A percentile compares a stretch with the other conserved stretches of the same genome.
These are phyloP conservation scores for Garrulus glandarius DNA, from an alignment of 2,797 vertebrate species.

Conservation along the genomic window DNA sequence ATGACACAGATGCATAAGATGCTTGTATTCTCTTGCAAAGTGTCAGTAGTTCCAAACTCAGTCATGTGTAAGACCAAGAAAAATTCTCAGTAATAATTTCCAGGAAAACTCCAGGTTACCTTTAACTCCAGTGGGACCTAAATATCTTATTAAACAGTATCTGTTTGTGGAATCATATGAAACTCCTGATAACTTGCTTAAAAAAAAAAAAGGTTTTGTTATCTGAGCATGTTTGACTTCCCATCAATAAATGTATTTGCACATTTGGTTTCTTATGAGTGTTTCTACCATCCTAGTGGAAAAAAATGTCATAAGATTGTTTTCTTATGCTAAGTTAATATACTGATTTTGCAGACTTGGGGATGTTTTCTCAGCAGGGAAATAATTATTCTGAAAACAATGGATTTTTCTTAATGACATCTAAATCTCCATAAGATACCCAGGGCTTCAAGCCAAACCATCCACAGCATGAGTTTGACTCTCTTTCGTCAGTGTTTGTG, in stretches of 20 bases:
- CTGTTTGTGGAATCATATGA: not conserved
- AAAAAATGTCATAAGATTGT: not conserved
- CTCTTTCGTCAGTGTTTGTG: not conserved
- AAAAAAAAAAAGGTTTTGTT: not conserved
- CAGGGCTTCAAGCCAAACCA: slow-evolving; percentile 3
- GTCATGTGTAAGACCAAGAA: not conserved
- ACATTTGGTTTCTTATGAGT: slow-evolving; percentile 26
- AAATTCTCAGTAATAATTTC: not conserved
- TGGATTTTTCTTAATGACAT: not conserved
- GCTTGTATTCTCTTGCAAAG: not conserved
- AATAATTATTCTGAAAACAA: slow-evolving; percentile 22
- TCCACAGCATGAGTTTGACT: not conserved
- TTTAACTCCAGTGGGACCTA: not conserved
- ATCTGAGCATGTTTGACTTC: not conserved
- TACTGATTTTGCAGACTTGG: not conserved
- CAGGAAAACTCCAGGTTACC: not conserved
- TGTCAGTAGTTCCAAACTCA: not conserved
- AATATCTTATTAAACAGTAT: not conserved
- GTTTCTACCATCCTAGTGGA: not conserved
- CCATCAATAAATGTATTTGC: not conserved
- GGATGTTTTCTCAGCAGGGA: not conserved
- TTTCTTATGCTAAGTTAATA: slow-evolving; percentile 16
- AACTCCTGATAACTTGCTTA: not conserved
- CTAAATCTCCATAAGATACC: not conserved
- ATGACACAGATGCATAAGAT: not conserved